These are phyloP conservation scores for Brachionus calyciflorus DNA, from an alignment of 1,140 invertebrate genomes.

Conservation along the genomic window DNA sequence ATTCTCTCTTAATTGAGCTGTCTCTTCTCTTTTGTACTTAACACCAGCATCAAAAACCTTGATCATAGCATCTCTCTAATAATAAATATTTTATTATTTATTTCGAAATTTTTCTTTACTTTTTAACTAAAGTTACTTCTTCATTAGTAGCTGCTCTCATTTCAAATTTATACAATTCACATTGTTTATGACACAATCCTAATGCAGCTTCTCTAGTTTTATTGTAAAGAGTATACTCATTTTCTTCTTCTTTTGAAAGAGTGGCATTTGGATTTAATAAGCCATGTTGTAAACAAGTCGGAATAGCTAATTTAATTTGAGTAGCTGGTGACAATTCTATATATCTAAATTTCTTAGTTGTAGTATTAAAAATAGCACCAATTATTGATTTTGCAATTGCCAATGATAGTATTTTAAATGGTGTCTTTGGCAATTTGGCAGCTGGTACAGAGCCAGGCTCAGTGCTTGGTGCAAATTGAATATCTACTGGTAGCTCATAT, in stretches of 20 bases:
- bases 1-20: constrained; percentile 20
- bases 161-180: constrained; percentile 46
- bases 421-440: constrained; percentile 30
- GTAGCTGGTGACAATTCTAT: constrained; percentile 45
- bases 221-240: constrained; percentile 44
- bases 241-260: constrained; percentile 33
- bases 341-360: constrained; percentile 12
- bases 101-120: neutral
- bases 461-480: constrained; percentile 6
- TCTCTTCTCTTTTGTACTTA: constrained; percentile 43
- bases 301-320: constrained; percentile 30
- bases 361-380: constrained; percentile 41
- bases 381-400: constrained; percentile 46
- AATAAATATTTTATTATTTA: neutral
- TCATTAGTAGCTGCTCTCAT: constrained; percentile 32
- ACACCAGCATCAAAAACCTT: constrained; percentile 38
- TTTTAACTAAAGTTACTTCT: too few relatives aligned
- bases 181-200: constrained; percentile 15
- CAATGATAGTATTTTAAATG: constrained; percentile 33
- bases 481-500: constrained; percentile 46
- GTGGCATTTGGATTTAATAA: constrained; percentile 37
- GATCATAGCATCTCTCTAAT: constrained; percentile 44
- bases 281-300: constrained; percentile 39
- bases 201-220: constrained; percentile 33
- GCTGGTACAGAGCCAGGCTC: constrained; percentile 31